Base-by-base conservation (phyloP, 2,888 invertebrate genomes). In the Drosophila kanekoi region DNA sequence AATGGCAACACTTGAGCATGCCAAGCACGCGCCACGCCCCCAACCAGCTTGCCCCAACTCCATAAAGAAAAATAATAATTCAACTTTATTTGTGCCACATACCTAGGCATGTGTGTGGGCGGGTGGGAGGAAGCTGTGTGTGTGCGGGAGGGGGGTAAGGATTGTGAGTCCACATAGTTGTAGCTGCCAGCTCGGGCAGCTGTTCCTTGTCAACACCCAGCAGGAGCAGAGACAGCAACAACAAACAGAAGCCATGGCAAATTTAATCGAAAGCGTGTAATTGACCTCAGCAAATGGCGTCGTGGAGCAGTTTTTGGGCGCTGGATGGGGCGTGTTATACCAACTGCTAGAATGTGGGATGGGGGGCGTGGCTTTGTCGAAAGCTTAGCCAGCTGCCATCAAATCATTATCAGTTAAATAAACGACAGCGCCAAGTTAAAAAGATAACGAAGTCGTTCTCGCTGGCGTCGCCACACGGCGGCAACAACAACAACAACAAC, bases 341-440 rank as follows among this genome's bases (percentile, higher is more conserved):
- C 28, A 8, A 28, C 28, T 8, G 8, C 28, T 28, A 28, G 28
- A 8, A 0, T 10, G n/a, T 51, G 32, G 41, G 40, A 1, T 5
- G 23, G 56, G 61, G 45, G 70, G 48, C 70, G 56, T 63, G 80
- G 83, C 88, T 88, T 84, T 84, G 88, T 84, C 75, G 87, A 64
- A 86, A 85, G 83, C 83, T 83, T 83, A 83, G 83, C 83, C 88
- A 83, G 86, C 88, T 84, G 87, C 83, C 83, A 84, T 84, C 83
- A 84, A 84, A 84, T 84, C 83, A 84, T 84, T 84, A 84, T 84
- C 83, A 84, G 83, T 84, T 84, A 84, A 84, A 84, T 84, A 84
- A 84, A 84, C 83, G 83, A 84, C 88, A 86, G 88, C 70, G 88
- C 79, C 88, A 88, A 84, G 83, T 84, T 83, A 83, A 83, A 87